Base-by-base conservation (phyloP, 2,888 invertebrate species). In the Malthinus flaveolus region DNA sequence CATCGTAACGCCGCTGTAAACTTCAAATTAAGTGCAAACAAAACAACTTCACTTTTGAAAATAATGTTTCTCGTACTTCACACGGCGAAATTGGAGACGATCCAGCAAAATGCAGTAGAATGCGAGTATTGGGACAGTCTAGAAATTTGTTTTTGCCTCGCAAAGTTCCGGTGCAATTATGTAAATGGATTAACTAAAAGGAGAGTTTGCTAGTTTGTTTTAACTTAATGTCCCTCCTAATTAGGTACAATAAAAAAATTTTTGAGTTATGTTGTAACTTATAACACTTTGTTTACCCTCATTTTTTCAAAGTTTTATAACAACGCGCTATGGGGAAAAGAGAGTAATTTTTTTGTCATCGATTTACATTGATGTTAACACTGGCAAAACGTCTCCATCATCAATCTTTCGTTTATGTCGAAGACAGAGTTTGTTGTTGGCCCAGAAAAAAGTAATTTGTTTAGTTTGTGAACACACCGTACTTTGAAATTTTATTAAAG, bases 401-500 rank as follows among this genome's bases (percentile, higher is more conserved):
- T 58, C 52, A 58, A 58, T 58, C 58, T 58, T 50, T 52, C 58
- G 49, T 49, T 53, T 49, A 53, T 53, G 36, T 15, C 33, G 49
- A 23, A 49, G 46, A 51, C 46, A 56, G 37, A 56, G 51, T 51
- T 51, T 47, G 56, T 56, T 56, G 56, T 56, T 56, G 39, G 45
- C 53, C 32, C 23, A 36, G 48, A 53, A 58, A n/a, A 58, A 49
- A 44, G 58, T 58, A 53, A 56, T 56, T 51, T 56, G 48, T 49
- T 58, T 47, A 47, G 33, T 10, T 15, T 45, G 13, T 11, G 10
- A 32, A 42, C 39, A 42, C 23, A 42, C 39, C 39, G 23, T 42
- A 42, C 15, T 42, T 42, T 42, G 15, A 42, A 42, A 42, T 42
- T 42, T 42, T 42, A 42, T 42, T 42, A 42, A 42, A 42, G 39